Evolutionary conservation across 2,113 vertebrate genomes (phyloP).

Genomic region (Columbina picui): DNA sequence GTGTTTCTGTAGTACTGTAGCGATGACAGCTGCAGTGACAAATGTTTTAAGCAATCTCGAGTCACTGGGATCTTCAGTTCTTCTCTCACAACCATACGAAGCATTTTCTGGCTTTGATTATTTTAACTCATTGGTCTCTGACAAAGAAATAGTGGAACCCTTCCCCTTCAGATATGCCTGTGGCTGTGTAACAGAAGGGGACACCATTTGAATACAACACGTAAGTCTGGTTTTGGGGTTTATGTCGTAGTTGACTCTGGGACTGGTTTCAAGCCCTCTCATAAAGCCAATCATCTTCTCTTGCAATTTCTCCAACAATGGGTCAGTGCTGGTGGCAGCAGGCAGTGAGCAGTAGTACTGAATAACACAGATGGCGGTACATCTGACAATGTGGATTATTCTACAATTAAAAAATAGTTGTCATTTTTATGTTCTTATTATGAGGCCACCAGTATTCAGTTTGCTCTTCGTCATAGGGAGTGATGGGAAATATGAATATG

Average conservation of each 20-base stretch:
- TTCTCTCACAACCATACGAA: background rate
- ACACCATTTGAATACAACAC: slow-evolving; percentile 15
- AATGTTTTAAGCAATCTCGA: background rate
- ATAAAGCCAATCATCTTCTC: slow-evolving; percentile 56
- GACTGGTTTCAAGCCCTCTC: slow-evolving; percentile 56
- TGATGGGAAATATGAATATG: background rate
- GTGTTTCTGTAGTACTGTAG: background rate
- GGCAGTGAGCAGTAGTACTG: slow-evolving; percentile 44
- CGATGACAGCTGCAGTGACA: background rate
- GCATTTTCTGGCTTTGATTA: background rate
- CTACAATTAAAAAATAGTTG: slow-evolving; percentile 68
- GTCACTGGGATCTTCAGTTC: background rate
- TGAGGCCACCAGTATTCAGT: slow-evolving; percentile 67
- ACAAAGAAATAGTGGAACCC: slow-evolving; percentile 6
- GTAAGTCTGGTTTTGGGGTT: slow-evolving; percentile 39
- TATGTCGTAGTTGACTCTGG: slow-evolving; percentile 65
- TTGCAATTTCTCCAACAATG: slow-evolving; percentile 56
- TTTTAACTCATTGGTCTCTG: slow-evolving; percentile 38
- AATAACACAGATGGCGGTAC: slow-evolving; percentile 75
- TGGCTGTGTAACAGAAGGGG: slow-evolving; percentile 24
- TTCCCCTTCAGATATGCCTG: slow-evolving; percentile 2
- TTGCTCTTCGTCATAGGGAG: slow-evolving; percentile 22
- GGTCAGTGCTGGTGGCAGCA: slow-evolving; percentile 55
- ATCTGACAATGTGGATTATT: slow-evolving; percentile 72
- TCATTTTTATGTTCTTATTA: slow-evolving; percentile 70